Evolutionary conservation across 2,797 vertebrate species (phyloP), one percentile per base, ranked within the genome.

Genomic region (Catamblyrhynchus diadema): DNA sequence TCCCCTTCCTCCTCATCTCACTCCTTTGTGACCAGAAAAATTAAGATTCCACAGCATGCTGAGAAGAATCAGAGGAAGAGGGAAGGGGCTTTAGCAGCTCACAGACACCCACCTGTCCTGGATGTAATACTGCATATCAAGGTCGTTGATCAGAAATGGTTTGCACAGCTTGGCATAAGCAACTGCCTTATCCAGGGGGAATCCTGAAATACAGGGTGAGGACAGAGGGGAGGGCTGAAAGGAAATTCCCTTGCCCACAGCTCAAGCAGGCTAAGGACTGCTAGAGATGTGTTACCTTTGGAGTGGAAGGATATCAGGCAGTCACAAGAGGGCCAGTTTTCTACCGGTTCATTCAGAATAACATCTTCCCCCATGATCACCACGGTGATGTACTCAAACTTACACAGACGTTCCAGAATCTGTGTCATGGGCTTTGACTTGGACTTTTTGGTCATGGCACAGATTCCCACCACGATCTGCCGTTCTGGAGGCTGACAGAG

Each of bases 401-500:
- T 98, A 98, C 99, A 99, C 90, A 99, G 98, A 84, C 99, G 98
- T 97, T 99, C 99, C 97, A 99, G 98, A 96, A 99, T 99, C 97
- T 99, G 99, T 50, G 99, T 99, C 99, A 99, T 99, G 41, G 99
- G 99, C 97, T 99, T 99, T 23, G 99, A 99, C 97, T 99, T 99
- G 79, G 99, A 99, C 97, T 99, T 99, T 97, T 99, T 99, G 98
- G 99, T 99, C 99, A 99, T 99, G 96, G 99, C 99, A 97, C 99
- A 99, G 97, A 99, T 99, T 95, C 99, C 99, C 94, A 99, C 98
- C 95, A 99, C 97, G 20, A 99, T 99, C 98, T 99, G 99, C 93
- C 97, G 98, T 97, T 99, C 99, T 3, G 98, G 99, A 92, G 98
- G 98, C 99, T 99, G 85, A 89, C 32, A 74, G n/a, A 74, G 37